These are phyloP conservation scores for Danio choprae DNA, from an alignment of 2,797 vertebrate genomes.

Conservation along the genomic window DNA sequence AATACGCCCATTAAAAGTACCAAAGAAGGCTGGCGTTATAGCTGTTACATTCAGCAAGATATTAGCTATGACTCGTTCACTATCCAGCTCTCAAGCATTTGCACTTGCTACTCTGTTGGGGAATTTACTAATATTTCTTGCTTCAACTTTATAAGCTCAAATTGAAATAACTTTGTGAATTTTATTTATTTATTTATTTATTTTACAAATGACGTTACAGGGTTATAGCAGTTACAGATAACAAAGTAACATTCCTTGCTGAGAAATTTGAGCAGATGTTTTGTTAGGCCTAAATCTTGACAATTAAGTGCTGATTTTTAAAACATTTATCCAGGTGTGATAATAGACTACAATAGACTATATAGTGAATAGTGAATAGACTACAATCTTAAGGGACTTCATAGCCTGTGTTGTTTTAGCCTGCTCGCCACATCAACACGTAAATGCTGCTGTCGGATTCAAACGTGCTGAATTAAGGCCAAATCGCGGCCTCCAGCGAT, in stretches of 20 bases:
- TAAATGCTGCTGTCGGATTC: slow-evolving; percentile 4
- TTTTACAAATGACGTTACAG: neutral
- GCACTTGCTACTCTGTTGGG: neutral
- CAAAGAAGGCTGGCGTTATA: neutral
- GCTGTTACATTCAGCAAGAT: neutral
- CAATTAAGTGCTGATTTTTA: neutral
- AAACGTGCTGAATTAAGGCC: neutral
- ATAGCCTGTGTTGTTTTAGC: neutral
- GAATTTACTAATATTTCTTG: slow-evolving; percentile 3
- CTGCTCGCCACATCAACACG: neutral
- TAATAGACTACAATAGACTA: no score
- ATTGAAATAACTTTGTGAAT: neutral
- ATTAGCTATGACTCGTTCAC: neutral
- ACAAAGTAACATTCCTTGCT: neutral
- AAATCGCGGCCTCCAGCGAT: neutral
- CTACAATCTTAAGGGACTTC: neutral
- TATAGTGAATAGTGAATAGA: no score
- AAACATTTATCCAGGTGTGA: no score
- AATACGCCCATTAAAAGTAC: neutral
- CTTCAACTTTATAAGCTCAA: neutral
- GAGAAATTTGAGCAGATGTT: neutral
- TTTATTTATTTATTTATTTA: no score
- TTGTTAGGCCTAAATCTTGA: neutral
- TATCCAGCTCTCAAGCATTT: neutral
- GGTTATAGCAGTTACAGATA: neutral